Evolutionary conservation across 2,113 vertebrate genomes (phyloP).

Genomic region (Euleptes europaea): DNA sequence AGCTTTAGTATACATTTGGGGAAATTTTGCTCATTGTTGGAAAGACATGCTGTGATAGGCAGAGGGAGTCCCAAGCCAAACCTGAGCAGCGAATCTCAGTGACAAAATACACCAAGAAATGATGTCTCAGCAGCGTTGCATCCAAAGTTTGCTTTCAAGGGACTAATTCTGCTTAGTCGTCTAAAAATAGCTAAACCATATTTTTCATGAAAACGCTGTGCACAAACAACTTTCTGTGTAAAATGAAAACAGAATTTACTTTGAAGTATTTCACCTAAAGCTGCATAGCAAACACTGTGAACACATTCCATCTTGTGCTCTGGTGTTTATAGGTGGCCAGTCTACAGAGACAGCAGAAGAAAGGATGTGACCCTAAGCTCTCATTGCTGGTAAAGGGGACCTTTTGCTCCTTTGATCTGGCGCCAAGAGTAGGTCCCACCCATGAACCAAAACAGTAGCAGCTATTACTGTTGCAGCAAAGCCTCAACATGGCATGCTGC

Average conservation of each 20-base stretch:
- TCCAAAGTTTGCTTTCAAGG: too few species aligned
- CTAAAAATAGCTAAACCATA: not conserved
- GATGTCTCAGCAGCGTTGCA: not conserved
- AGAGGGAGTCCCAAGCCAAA: not conserved
- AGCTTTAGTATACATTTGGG: not conserved
- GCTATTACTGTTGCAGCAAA: not conserved
- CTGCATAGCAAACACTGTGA: not conserved
- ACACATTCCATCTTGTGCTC: not conserved
- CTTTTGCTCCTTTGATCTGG: not conserved
- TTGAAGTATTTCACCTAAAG: not conserved
- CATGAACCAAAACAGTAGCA: not conserved
- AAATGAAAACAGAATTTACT: not conserved
- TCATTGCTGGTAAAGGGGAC: not conserved
- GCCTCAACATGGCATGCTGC: not conserved
- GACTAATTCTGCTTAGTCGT: not conserved
- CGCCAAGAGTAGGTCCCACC: not conserved
- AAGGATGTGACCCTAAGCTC: not conserved
- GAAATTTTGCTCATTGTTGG: not conserved
- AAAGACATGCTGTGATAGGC: constrained; percentile 13
- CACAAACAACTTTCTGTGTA: not conserved
- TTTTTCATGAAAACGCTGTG: constrained; percentile 5
- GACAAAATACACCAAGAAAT: constrained; percentile 3
- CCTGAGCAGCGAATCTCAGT: constrained; percentile 8
- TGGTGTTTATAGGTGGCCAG: constrained; percentile 15
- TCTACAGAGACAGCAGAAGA: not conserved